These are phyloP conservation scores for Mythimna pallens DNA, from an alignment of 2,888 invertebrate genomes.

Conservation along the genomic window DNA sequence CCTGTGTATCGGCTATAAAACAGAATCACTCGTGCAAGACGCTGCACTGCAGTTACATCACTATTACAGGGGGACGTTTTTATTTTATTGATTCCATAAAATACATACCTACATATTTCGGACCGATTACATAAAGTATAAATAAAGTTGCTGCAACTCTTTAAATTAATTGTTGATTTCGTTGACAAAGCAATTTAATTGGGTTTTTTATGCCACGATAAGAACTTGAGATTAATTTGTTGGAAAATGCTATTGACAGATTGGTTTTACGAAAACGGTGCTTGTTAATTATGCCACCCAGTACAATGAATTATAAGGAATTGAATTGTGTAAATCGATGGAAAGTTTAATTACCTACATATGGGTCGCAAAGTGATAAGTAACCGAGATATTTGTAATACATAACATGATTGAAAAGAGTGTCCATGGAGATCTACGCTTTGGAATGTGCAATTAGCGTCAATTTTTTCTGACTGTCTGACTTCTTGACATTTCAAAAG, in stretches of 20 bases:
- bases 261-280: conserved; percentile 35
- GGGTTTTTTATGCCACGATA: conserved; percentile 43
- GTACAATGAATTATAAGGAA: conserved; percentile 9
- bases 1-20: conserved; percentile 45
- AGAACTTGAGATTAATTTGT: conserved; percentile 41
- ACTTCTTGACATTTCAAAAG: too few species aligned
- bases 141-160: conserved; percentile 27
- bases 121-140: conserved; percentile 45
- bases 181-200: conserved; percentile 53
- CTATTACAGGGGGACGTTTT: conserved; percentile 47
- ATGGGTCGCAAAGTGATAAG: neutral
- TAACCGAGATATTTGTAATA: too few species aligned
- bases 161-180: conserved; percentile 36
- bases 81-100: conserved; percentile 67
- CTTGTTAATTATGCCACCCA: conserved; percentile 29
- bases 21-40: conserved; percentile 46
- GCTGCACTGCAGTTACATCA: conserved; percentile 51
- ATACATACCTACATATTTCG: conserved; percentile 22
- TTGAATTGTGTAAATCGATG: conserved; percentile 16
- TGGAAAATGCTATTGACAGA: conserved; percentile 39
- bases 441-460: too few species aligned
- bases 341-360: neutral
- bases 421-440: too few species aligned
- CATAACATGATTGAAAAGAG: too few species aligned
- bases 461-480: too few species aligned